Percentiles rank a stretch among this genome's conserved stretches.
These are phyloP conservation scores for Sminthurides bifidus DNA, from an alignment of 1,140 invertebrate species.

Conservation along the genomic window DNA sequence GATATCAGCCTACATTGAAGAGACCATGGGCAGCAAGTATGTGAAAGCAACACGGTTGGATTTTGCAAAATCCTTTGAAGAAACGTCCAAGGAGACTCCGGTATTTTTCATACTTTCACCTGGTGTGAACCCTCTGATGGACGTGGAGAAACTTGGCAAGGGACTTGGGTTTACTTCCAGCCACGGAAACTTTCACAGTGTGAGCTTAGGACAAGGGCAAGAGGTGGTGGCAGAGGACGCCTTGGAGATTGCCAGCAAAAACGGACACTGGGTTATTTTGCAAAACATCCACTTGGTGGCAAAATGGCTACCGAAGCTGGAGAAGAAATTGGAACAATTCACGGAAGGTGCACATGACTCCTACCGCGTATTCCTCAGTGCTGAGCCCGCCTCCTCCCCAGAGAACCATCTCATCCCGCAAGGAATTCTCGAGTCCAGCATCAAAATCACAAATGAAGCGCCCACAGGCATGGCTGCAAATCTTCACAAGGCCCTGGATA, in stretches of 20 bases:
- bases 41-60: constrained; percentile 76
- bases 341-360: constrained; percentile 58
- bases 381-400: constrained; percentile 74
- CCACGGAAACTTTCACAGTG: constrained; percentile 81
- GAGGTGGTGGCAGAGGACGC: constrained; percentile 84
- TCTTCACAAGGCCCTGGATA: constrained; percentile 85
- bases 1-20: constrained; percentile 77
- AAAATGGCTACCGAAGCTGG: constrained; percentile 78
- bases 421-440: constrained; percentile 85
- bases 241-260: constrained; percentile 68
- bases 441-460: constrained; percentile 88
- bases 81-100: constrained; percentile 79
- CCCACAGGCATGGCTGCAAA: constrained; percentile 92
- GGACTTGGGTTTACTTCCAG: constrained; percentile 70
- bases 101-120: constrained; percentile 94
- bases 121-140: constrained; percentile 88
- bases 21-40: constrained; percentile 82
- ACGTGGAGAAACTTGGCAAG: constrained; percentile 82
- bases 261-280: constrained; percentile 90
- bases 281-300: constrained; percentile 93
- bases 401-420: constrained; percentile 85
- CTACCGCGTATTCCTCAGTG: constrained; percentile 84
- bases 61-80: constrained; percentile 88
- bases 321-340: constrained; percentile 79
- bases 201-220: constrained; percentile 91